Base-by-base conservation (phyloP, 2,888 invertebrate species). In the Idaea dimidiata region DNA sequence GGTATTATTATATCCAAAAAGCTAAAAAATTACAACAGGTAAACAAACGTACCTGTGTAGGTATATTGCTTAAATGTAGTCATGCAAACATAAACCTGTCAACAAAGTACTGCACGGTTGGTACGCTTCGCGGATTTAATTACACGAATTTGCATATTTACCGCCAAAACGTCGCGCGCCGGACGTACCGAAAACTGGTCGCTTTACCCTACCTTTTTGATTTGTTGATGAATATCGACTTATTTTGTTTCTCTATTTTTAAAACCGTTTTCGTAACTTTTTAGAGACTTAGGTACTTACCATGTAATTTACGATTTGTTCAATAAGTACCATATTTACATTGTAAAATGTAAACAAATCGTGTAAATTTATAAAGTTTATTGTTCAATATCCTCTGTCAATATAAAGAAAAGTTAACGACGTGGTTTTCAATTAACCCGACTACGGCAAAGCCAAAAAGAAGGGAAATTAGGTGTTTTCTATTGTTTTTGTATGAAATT, bases 101-200 rank as follows among this genome's bases (percentile, higher is more conserved):
- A 78, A 79, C 82, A 77, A 78, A 43, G 43, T 81, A 81, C 56
- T 66, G 74, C 64, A 72, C 78, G 73, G 75, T 77, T 81, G 82
- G 83, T 80, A 80, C 78, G 79, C 80, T 75, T 76, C 72, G 71
- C 70, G 73, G 78, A 87, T 87, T 88, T 87, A 86, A 89, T 88
- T 86, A 86, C 78, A 68, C 59, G 77, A 77, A 88, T 88, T 88
- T 84, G 84, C 88, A 89, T 88, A 85, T 83, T 85, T 81, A 75
- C 79, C 75, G 71, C 70, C 72, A 75, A 78, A 78, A 76, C 68
- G 71, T 73, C 68, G 73, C 72, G 76, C 72, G 72, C 69, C 75
- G 73, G 63, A 76, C 59, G 77, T 74, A 0, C 43, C 43, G 14
- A 43, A 43, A 75, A 77, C 74, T 66, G 79, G 72, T 60, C 73